These are phyloP conservation scores for Rhopalosiphum maidis DNA, from an alignment of 1,140 invertebrate genomes.

Conservation along the genomic window DNA sequence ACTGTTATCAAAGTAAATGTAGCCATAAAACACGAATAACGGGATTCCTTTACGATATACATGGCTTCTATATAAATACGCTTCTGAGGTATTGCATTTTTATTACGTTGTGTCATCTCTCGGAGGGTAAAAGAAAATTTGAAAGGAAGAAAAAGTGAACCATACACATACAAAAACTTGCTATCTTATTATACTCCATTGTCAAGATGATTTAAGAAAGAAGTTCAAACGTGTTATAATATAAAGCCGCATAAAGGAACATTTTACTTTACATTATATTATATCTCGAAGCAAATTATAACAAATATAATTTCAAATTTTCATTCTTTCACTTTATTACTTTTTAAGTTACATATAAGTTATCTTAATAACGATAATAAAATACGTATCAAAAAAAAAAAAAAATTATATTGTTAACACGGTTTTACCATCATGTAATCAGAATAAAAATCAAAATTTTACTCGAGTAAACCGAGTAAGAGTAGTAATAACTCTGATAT, in stretches of 20 bases:
- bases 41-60: slow-evolving; percentile 48
- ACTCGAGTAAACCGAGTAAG: neutral
- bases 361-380: neutral
- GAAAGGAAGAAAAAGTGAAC: slow-evolving; percentile 20
- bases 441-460: neutral
- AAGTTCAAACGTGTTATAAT: neutral
- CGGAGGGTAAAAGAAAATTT: slow-evolving; percentile 38
- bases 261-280: neutral
- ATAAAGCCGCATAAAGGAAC: neutral
- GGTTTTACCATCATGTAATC: neutral
- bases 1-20: slow-evolving; percentile 51
- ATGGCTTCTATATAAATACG: slow-evolving; percentile 32
- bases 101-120: slow-evolving; percentile 28
- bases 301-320: slow-evolving; percentile 13
- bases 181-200: neutral
- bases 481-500: neutral
- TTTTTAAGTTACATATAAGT: neutral
- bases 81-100: slow-evolving; percentile 46
- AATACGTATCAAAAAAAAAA: neutral
- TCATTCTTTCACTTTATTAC: neutral
- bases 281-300: neutral
- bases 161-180: neutral
- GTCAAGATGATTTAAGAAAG: neutral
- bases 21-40: slow-evolving; percentile 52
- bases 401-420: neutral